Evolutionary conservation across 1,140 invertebrate species (phyloP).

Genomic region (Diploscapter pachys): DNA sequence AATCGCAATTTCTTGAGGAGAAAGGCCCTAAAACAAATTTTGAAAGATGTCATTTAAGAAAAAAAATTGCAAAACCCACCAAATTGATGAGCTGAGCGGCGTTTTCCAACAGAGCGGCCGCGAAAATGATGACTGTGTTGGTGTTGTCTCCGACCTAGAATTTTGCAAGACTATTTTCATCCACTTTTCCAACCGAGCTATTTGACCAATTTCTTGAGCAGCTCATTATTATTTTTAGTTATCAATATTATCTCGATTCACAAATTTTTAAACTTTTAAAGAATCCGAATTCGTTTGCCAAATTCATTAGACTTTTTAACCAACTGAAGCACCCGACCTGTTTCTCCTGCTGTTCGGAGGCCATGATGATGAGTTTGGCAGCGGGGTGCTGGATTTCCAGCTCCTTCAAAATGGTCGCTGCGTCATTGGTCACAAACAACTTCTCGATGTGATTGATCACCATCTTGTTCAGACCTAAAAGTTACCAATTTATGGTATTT

Average conservation of each 20-base stretch:
- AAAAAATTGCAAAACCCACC: conserved; percentile 60
- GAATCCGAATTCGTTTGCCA: too few relatives aligned
- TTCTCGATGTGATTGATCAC: conserved; percentile 98
- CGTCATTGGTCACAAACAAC: conserved; percentile 97
- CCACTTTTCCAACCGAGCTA: too few relatives aligned
- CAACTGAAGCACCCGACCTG: conserved; percentile 66
- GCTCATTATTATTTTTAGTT: too few relatives aligned
- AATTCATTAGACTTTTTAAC: too few relatives aligned
- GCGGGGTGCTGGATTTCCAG: conserved; percentile 95
- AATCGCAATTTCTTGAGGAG: conserved; percentile 86
- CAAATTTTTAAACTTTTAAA: too few relatives aligned
- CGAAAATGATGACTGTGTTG: conserved; percentile 93
- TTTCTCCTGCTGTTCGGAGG: conserved; percentile 95
- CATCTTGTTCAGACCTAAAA: conserved; percentile 96
- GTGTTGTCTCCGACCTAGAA: conserved; percentile 85
- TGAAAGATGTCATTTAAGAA: conserved; percentile 25
- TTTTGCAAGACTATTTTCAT: not conserved
- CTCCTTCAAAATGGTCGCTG: conserved; percentile 92
- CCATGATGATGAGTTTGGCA: conserved; percentile 91
- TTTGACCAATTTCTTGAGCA: too few relatives aligned
- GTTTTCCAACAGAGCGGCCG: conserved; percentile 82
- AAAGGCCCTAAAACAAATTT: conserved; percentile 72
- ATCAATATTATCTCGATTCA: too few relatives aligned
- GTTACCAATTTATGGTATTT: conserved; percentile 16
- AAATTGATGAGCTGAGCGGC: conserved; percentile 86